Percentiles rank a stretch among this genome's conserved stretches.
Conservation (phyloP, 2,888 invertebrate species). For the Eristalis tenax region DNA sequence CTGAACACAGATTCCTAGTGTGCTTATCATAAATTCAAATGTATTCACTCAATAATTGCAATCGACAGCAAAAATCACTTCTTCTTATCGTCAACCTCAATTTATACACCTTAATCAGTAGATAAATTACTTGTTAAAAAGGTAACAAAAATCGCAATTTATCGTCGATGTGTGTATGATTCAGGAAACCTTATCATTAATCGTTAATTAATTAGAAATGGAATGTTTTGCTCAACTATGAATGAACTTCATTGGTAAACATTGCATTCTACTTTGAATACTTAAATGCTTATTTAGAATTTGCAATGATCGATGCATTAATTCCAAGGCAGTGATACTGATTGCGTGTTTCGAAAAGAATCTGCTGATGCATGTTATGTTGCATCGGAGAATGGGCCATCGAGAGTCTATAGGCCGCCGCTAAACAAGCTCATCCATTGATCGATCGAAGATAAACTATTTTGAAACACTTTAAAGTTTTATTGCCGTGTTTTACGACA, state of each 20-base stretch:
- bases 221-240: background rate
- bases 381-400: background rate
- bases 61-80: background rate
- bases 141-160: background rate
- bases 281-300: background rate
- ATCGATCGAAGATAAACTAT: no score
- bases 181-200: conserved; percentile 19
- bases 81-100: background rate
- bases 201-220: conserved; percentile 20
- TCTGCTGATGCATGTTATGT: background rate
- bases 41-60: background rate
- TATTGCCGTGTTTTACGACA: no score
- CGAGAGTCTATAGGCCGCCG: background rate
- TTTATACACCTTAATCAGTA: background rate
- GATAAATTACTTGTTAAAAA: background rate
- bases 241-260: background rate
- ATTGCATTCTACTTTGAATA: background rate
- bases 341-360: background rate
- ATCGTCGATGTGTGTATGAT: conserved; percentile 1
- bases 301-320: background rate
- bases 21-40: background rate
- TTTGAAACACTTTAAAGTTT: background rate
- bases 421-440: background rate
- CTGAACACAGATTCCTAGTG: background rate
- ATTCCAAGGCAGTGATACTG: background rate